A percentile compares a stretch with the other conserved stretches of the same genome.
Conservation (phyloP, 2,113 vertebrate species). For the Neolamprologus devosi region DNA sequence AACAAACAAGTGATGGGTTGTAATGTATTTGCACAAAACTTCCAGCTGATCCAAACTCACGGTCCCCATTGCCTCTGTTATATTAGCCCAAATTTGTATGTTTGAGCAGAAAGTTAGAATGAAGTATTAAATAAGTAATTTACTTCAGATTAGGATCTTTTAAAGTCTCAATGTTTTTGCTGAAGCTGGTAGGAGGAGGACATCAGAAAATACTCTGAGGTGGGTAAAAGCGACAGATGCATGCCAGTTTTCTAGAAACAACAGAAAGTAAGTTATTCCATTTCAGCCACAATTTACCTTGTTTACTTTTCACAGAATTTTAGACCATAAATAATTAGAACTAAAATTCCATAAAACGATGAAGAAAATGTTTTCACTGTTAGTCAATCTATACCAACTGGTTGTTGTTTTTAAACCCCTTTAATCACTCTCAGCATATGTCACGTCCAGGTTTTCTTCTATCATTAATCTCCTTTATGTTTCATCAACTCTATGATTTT, state of each 20-base stretch:
- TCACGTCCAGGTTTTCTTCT: not conserved
- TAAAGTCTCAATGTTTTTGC: not conserved
- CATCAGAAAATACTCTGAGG: not conserved
- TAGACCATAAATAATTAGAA: not conserved
- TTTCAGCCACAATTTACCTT: not conserved
- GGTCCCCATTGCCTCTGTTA: not conserved
- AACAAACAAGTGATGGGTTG: not conserved
- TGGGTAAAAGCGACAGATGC: not conserved
- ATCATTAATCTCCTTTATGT: not conserved
- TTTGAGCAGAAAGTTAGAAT: not conserved
- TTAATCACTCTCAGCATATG: not conserved
- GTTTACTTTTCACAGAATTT: not conserved
- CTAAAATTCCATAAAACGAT: not conserved
- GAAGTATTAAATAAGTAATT: not conserved
- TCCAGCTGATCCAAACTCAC: not conserved
- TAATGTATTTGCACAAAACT: not conserved
- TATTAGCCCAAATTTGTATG: not conserved
- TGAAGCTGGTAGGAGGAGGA: not conserved
- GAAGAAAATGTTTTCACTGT: not conserved
- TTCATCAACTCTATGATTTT: not conserved
- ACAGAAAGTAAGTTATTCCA: not conserved
- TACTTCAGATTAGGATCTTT: not conserved
- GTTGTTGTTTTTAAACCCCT: not conserved
- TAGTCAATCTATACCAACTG: not conserved
- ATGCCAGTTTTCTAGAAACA: not conserved